Conservation (phyloP, 2,113 vertebrate genomes). For the Salvelinus namaycush region DNA sequence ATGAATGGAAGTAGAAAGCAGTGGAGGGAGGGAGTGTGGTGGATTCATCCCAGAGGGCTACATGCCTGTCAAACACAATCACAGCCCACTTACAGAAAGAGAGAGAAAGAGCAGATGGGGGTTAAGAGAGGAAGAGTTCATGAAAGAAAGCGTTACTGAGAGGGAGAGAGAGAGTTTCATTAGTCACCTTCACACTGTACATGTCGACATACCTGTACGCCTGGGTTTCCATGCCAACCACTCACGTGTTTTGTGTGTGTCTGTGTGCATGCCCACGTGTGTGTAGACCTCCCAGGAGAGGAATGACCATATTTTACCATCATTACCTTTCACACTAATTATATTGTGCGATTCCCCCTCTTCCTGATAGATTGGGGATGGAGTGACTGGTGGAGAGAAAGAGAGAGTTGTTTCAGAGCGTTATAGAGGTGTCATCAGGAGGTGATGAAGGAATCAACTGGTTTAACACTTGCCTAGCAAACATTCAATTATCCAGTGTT, state of each 20-base stretch:
- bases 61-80: neutral
- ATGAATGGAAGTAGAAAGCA: neutral
- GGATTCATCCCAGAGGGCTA: neutral
- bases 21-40: neutral
- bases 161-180: neutral
- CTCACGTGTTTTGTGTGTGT: neutral
- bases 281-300: neutral
- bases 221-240: neutral
- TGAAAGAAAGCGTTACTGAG: neutral
- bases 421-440: too few species aligned
- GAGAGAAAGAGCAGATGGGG: neutral
- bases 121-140: neutral
- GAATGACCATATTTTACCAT: neutral
- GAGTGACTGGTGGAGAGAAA: too few species aligned
- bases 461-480: too few species aligned
- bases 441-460: too few species aligned
- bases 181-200: too few species aligned
- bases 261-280: neutral
- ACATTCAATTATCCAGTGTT: too few species aligned
- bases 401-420: too few species aligned
- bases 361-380: neutral
- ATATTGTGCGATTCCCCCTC: neutral
- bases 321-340: neutral
- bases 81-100: neutral
- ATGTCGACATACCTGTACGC: neutral